phyloP scores from a whole-genome alignment of 2,888 invertebrate genomes.

The Lepidochitona cinerea region DNA sequence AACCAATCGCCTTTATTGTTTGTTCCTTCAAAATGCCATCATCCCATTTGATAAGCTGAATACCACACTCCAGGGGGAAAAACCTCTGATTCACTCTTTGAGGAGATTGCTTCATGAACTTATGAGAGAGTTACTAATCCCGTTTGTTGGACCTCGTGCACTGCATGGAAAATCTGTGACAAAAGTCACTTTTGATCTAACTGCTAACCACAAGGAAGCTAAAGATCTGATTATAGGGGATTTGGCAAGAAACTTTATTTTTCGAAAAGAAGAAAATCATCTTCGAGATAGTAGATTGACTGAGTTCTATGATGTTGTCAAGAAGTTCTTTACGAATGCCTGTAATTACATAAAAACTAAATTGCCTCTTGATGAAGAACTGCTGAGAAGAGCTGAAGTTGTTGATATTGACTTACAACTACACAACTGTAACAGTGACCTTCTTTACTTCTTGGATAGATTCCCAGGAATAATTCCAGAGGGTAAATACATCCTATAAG shows the following conservation, averaged over 20 bases:
- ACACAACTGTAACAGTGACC: neutral
- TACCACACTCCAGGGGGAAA: slow-evolving; percentile 19
- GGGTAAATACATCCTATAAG: too few species aligned
- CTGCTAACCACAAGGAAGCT: neutral
- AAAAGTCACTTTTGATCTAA: slow-evolving; percentile 10
- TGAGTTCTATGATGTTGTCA: slow-evolving; percentile 19
- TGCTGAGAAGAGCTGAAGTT: slow-evolving; percentile 27
- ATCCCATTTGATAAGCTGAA: slow-evolving; percentile 27
- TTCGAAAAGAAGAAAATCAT: slow-evolving; percentile 18
- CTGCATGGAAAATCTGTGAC: slow-evolving; percentile 5
- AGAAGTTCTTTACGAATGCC: slow-evolving; percentile 19
- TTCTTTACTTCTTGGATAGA: slow-evolving; percentile 20
- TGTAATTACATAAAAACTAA: slow-evolving; percentile 27
- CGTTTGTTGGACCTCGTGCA: slow-evolving; percentile 23
- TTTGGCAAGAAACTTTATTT: slow-evolving; percentile 17
- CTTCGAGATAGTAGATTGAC: slow-evolving; percentile 22
- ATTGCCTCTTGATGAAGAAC: slow-evolving; percentile 29
- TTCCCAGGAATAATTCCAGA: slow-evolving; percentile 18
- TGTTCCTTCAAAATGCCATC: slow-evolving; percentile 26
- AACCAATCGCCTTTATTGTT: slow-evolving; percentile 24
- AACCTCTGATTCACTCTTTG: slow-evolving; percentile 27
- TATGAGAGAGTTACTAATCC: slow-evolving; percentile 11
- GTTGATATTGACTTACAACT: slow-evolving; percentile 21
- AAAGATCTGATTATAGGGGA: slow-evolving; percentile 12
- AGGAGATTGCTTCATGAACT: too few species aligned